These are phyloP conservation scores for Coelopa pilipes DNA, from an alignment of 2,888 invertebrate genomes.

Conservation along the genomic window DNA sequence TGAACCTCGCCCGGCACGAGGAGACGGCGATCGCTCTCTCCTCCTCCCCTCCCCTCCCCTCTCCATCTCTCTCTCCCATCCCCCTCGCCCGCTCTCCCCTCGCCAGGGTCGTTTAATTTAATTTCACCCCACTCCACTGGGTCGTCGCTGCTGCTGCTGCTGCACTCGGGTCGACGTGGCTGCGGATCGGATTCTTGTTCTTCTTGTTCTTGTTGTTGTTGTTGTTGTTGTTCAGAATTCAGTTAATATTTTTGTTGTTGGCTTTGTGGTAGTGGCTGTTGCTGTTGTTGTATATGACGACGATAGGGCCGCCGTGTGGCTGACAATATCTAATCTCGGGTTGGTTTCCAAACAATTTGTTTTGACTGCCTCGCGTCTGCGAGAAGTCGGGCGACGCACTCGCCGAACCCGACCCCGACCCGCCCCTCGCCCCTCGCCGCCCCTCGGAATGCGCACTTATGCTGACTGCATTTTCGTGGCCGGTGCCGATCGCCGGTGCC, in stretches of 20 bases:
- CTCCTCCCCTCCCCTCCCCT: no score
- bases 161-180: no score
- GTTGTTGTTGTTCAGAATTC: no score
- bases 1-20: no score
- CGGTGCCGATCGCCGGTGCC: not conserved
- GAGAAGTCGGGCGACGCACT: conserved; percentile 10
- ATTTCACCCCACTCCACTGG: no score
- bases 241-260: conserved; percentile 7
- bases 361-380: conserved; percentile 20
- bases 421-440: not conserved
- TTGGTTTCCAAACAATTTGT: conserved; percentile 14
- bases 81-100: no score
- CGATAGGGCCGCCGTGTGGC: not conserved
- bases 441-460: conserved; percentile 25
- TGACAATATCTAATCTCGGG: not conserved
- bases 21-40: not conserved
- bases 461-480: conserved; percentile 23
- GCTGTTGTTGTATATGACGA: not conserved
- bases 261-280: not conserved
- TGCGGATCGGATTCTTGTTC: no score
- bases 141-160: no score
- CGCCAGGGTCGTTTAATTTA: no score
- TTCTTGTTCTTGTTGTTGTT: no score
- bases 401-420: not conserved
- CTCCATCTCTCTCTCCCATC: no score